Evolutionary conservation across 1,140 invertebrate genomes (phyloP).

Genomic region (Diabrotica undecimpunctata): DNA sequence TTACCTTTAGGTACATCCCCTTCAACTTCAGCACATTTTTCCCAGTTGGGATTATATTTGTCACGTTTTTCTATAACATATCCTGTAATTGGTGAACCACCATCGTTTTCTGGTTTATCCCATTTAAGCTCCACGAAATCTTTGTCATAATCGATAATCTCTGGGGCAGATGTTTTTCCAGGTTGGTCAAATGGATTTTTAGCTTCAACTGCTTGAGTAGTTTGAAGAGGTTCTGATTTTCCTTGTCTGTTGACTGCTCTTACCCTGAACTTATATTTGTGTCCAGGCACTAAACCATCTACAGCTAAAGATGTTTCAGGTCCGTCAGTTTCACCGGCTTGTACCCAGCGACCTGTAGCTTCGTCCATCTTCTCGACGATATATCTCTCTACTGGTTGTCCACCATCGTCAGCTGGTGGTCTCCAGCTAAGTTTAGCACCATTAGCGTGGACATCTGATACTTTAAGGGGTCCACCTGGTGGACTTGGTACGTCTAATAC

Average conservation of each 20-base stretch:
- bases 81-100: slow-evolving; percentile 84
- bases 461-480: slow-evolving; percentile 88
- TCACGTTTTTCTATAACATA: slow-evolving; percentile 97
- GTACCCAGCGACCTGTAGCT: slow-evolving; percentile 87
- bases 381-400: slow-evolving; percentile 86
- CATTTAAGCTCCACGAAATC: slow-evolving; percentile 96
- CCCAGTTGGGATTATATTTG: slow-evolving; percentile 83
- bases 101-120: slow-evolving; percentile 80
- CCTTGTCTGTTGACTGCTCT: slow-evolving; percentile 94
- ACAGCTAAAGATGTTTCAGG: slow-evolving; percentile 68
- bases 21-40: slow-evolving; percentile 79
- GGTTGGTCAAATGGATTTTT: slow-evolving; percentile 94
- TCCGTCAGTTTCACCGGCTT: slow-evolving; percentile 83
- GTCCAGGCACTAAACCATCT: slow-evolving; percentile 77
- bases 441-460: slow-evolving; percentile 79
- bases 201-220: slow-evolving; percentile 86
- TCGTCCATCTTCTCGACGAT: slow-evolving; percentile 93
- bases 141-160: slow-evolving; percentile 86
- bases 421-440: slow-evolving; percentile 85
- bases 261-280: slow-evolving; percentile 96
- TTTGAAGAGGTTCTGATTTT: slow-evolving; percentile 88
- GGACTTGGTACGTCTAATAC: slow-evolving; percentile 86
- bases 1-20: slow-evolving; percentile 79
- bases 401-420: slow-evolving; percentile 86
- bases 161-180: slow-evolving; percentile 81